Evolutionary conservation across 2,888 invertebrate genomes (phyloP).

Genomic region (Catocala sponsa): DNA sequence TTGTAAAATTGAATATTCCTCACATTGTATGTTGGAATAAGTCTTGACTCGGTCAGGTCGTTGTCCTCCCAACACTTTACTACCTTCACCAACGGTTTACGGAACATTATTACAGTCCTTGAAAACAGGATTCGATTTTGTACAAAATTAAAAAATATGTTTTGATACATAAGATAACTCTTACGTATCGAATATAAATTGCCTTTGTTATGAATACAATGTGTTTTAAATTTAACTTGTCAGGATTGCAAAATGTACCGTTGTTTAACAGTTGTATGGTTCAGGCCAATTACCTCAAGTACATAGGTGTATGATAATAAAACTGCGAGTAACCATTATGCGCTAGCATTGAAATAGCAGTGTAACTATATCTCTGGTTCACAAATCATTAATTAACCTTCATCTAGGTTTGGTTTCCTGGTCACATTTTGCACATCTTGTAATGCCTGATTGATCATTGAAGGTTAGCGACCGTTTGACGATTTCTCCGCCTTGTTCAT

Average conservation of each 20-base stretch:
- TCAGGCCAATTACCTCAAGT: slow-evolving; percentile 47
- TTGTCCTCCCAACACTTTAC: slow-evolving; percentile 80
- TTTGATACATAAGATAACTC: slow-evolving; percentile 38
- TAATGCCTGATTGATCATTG: slow-evolving; percentile 48
- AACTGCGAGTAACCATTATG: slow-evolving; percentile 17
- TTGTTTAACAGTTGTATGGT: slow-evolving; percentile 41
- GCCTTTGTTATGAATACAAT: slow-evolving; percentile 30
- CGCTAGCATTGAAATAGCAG: slow-evolving; percentile 8
- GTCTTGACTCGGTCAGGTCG: slow-evolving; percentile 81
- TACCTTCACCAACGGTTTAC: slow-evolving; percentile 82
- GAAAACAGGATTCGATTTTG: slow-evolving; percentile 76
- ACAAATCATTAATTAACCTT: slow-evolving; percentile 33
- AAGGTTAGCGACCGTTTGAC: slow-evolving; percentile 41
- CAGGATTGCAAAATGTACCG: slow-evolving; percentile 48
- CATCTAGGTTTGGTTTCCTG: slow-evolving; percentile 29
- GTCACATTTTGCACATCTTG: slow-evolving; percentile 43
- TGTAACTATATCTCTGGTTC: slow-evolving; percentile 17
- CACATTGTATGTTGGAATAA: slow-evolving; percentile 76
- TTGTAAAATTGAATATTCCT: slow-evolving; percentile 80
- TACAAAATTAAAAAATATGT: slow-evolving; percentile 43
- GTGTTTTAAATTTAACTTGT: slow-evolving; percentile 38
- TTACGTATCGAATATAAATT: slow-evolving; percentile 31
- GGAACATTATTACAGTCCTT: slow-evolving; percentile 80
- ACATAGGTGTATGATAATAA: slow-evolving; percentile 23
- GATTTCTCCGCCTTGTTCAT: slow-evolving; percentile 44